phyloP scores from a whole-genome alignment of 2,888 invertebrate species.

The Agriopis marginaria region DNA sequence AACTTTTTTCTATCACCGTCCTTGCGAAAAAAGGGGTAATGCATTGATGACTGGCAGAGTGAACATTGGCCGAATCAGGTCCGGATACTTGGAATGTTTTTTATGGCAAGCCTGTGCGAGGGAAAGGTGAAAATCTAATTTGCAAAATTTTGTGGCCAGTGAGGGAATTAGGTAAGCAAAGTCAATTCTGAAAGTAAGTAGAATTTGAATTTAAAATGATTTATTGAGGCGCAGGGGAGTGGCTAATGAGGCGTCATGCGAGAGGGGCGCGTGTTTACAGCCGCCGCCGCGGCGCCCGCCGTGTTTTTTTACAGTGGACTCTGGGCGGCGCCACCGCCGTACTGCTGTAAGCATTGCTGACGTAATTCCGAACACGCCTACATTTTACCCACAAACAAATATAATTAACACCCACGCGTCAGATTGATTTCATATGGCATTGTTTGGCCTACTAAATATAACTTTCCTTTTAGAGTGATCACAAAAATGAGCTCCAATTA shows the following conservation, averaged over 20 bases:
- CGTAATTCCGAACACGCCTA: constrained; percentile 67
- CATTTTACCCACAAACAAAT: constrained; percentile 44
- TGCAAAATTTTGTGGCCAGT: constrained; percentile 78
- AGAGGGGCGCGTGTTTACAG: constrained; percentile 82
- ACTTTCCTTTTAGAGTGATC: neutral
- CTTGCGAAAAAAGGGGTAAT: constrained; percentile 43
- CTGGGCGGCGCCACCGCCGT: constrained; percentile 62
- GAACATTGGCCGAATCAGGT: constrained; percentile 63
- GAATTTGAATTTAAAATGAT: constrained; percentile 86
- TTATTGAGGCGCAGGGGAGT: constrained; percentile 83
- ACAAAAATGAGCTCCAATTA: neutral
- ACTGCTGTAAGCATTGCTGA: constrained; percentile 54
- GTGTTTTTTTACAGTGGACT: constrained; percentile 68
- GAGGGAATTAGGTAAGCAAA: constrained; percentile 82
- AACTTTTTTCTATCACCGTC: constrained; percentile 5
- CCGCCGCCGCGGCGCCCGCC: constrained; percentile 53
- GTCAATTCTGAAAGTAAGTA: constrained; percentile 84
- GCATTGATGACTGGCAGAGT: constrained; percentile 52
- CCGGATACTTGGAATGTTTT: constrained; percentile 73
- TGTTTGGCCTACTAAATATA: constrained; percentile 12
- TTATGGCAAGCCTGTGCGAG: constrained; percentile 61
- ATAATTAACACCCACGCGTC: constrained; percentile 50
- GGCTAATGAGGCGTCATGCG: constrained; percentile 85
- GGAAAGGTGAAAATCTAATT: constrained; percentile 80
- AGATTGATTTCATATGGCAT: constrained; percentile 46